Evolutionary conservation across 1,140 invertebrate genomes (phyloP), one percentile per base, ranked within the genome.

Genomic region (Cydia strobilella): DNA sequence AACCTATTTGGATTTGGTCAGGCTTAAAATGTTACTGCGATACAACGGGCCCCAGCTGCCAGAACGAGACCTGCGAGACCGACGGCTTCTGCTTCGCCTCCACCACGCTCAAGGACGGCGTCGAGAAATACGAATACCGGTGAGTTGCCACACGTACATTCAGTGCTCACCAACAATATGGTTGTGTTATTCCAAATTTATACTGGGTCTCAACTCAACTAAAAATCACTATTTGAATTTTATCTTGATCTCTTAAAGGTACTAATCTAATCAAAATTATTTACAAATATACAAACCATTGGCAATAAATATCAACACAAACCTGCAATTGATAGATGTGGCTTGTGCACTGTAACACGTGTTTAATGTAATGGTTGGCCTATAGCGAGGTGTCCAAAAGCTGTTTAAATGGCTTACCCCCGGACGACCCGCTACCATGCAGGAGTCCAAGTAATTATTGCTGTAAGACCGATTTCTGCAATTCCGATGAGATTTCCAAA

Each of bases 71-170:
- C 39, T 98, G 97, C 93, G 95, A 96, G 86, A 98, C 97, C 6
- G 97, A 98, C 94, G 97, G 97, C 20, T 96, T 95, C 83, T 98
- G 97, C 90, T 98, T 96, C 82, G 96, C 97, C 3, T 96, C 96
- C 35, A 96, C 96, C 74, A 95, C 95, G 75, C 88, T 96, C 77
- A 94, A 95, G 72, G 94, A 95, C 80, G 94, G 94, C 73, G 91
- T 92, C 76, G 93, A 95, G 76, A 94, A 94, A 75, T 94, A 95
- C 89, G 95, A 95, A 62, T 97, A 96, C 90, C 95, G 97, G 97
- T 97, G 95, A 92, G 88, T 90, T 45, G 66, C 74, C 72, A 45
- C 59, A 74, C 9, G 54, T 27, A 63, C 65, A 72, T 74, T 71
- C 45, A 63, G 15, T 51, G 48, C 74, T 15, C 7, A 27, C 27